A percentile compares a stretch with the other conserved stretches of the same genome.
Evolutionary conservation across 2,888 invertebrate genomes (phyloP).

Genomic region (Eustalomyia histrio): DNA sequence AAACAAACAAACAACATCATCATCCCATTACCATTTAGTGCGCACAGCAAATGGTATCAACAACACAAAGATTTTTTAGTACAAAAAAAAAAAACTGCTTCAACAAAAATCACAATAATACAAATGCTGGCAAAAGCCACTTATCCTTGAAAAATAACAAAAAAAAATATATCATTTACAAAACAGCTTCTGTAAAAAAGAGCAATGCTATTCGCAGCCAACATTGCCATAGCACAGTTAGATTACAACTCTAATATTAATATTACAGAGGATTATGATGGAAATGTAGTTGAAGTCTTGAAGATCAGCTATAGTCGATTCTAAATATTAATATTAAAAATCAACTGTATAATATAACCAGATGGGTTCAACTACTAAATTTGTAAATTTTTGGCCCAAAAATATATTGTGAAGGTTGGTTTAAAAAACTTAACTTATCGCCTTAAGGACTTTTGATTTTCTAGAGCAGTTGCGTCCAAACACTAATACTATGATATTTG

Average conservation of each 20-base stretch:
- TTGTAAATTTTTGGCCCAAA: too few relatives aligned
- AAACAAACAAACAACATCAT: conserved; percentile 12
- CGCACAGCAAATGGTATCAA: conserved; percentile 33
- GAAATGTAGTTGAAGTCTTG: too few relatives aligned
- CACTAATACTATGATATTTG: too few relatives aligned
- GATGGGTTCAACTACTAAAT: too few relatives aligned
- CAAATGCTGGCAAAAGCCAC: conserved; percentile 64
- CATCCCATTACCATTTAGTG: neutral
- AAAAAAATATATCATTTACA: conserved; percentile 15
- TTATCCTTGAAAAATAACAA: conserved; percentile 61
- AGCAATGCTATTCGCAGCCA: neutral
- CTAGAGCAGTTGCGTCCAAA: too few relatives aligned
- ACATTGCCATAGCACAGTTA: neutral
- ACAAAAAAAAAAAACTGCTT: conserved; percentile 7
- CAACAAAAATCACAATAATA: conserved; percentile 45
- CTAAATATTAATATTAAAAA: too few relatives aligned
- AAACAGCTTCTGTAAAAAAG: conserved; percentile 18
- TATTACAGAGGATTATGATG: too few relatives aligned
- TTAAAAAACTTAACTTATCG: too few relatives aligned
- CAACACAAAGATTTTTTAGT: conserved; percentile 33
- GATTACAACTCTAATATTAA: neutral
- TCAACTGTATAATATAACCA: too few relatives aligned
- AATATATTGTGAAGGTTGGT: too few relatives aligned
- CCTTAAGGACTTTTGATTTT: too few relatives aligned
- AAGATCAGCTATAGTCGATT: neutral